These are phyloP conservation scores for Agrochola macilenta DNA, from an alignment of 2,888 invertebrate species.

Conservation along the genomic window DNA sequence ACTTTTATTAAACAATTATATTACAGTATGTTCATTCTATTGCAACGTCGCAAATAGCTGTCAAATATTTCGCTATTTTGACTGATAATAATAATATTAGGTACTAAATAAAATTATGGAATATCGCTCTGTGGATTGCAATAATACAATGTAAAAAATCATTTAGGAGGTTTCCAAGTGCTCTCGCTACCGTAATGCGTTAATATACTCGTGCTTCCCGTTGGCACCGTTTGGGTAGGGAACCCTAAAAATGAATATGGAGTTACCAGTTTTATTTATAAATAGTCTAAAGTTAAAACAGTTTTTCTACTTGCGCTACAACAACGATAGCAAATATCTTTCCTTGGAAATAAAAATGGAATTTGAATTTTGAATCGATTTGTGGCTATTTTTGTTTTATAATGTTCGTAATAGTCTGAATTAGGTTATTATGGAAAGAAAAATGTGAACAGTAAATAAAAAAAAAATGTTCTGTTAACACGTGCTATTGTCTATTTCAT, in stretches of 20 bases:
- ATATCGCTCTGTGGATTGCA: neutral
- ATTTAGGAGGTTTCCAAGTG: neutral
- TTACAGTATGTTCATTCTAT: no score
- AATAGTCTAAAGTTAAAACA: no score
- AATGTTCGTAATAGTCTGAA: no score
- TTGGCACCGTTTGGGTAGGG: neutral
- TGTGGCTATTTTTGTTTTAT: no score
- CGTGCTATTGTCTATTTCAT: conserved; percentile 1
- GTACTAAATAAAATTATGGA: neutral
- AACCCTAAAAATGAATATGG: no score
- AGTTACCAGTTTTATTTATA: no score
- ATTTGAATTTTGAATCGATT: no score
- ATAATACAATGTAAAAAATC: neutral
- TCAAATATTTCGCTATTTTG: neutral
- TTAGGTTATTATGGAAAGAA: neutral
- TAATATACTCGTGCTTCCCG: neutral
- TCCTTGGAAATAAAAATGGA: neutral
- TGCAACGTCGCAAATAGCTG: neutral
- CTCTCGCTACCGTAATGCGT: neutral
- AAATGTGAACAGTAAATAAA: no score
- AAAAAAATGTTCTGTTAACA: neutral
- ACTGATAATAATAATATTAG: neutral
- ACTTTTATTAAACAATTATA: no score
- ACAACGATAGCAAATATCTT: no score
- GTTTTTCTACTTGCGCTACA: no score